Base-by-base conservation (phyloP, 2,113 vertebrate genomes). In the Elgaria multicarinata region DNA sequence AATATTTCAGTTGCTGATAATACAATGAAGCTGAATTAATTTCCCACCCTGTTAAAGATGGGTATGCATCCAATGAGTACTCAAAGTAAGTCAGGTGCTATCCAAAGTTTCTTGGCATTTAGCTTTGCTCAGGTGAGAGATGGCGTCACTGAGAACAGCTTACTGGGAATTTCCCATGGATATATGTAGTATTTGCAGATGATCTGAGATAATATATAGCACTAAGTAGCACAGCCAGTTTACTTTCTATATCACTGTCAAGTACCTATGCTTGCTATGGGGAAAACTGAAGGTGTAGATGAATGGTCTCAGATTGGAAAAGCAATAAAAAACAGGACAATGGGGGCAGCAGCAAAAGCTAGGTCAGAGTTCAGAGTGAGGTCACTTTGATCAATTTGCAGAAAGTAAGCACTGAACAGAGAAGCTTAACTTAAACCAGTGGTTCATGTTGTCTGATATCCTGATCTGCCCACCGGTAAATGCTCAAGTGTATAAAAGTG, bases 51-150 rank as follows among this genome's bases (percentile, higher is more conserved):
- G 24, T 44, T 69, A 64, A 79, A 36, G 3, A 79, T 6, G 2
- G 90, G 42, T 0, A 44, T 74, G 44, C 85, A 6, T 6, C 8
- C 31, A 90, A 42, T 89, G 31, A 9, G 14, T 87, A 71, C 33
- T 22, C 58, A 67, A 22, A 20, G 18, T 0, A 9, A 72, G 62
- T 24, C 78, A 62, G 26, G 55, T 66, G n/a, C 0, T 67, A 0
- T 0, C 9, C 86, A 69, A 20, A 64, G 50, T 0, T 42, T 79
- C 58, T 55, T 72, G 71, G 13, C 58, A 20, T 46, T 13, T n/a
- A 33, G 31, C 76, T 42, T 71, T 82, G 31, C 5, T 50, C 55
- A 3, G 46, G 50, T 10, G 69, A 53, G 79, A 83, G 20, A 42
- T 4, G 28, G 0, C 42, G 16, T 0, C 67, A 39, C 1, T 67